These are phyloP conservation scores for Caenorhabditis macrosperma DNA, from an alignment of 2,888 invertebrate genomes.

Conservation along the genomic window DNA sequence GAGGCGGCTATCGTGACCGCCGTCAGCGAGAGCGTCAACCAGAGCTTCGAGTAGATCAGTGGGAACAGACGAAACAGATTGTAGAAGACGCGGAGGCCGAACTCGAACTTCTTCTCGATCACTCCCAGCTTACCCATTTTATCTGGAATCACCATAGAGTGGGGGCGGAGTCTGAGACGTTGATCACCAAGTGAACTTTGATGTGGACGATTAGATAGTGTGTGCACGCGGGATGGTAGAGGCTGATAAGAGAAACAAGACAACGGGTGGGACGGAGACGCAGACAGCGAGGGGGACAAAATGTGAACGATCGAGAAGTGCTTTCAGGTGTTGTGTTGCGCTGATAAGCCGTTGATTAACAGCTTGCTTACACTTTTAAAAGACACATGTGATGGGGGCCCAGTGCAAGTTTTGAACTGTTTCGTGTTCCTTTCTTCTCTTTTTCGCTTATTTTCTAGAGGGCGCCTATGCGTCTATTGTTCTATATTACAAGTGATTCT, in stretches of 20 bases:
- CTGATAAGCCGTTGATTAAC: no score
- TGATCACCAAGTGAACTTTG: conserved; percentile 50
- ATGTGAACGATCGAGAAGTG: conserved; percentile 47
- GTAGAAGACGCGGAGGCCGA: conserved; percentile 57
- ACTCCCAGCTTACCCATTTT: conserved; percentile 58
- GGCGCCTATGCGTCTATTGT: no score
- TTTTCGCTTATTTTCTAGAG: no score
- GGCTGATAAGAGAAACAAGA: conserved; percentile 28
- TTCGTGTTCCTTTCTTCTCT: no score
- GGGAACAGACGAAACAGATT: conserved; percentile 61
- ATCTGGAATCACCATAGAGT: conserved; percentile 20
- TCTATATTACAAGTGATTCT: no score
- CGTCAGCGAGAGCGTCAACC: conserved; percentile 58
- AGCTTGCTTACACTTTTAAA: neutral
- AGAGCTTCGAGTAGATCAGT: conserved; percentile 59
- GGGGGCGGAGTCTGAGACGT: conserved; percentile 4
- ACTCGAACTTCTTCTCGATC: conserved; percentile 56
- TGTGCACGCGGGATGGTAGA: neutral
- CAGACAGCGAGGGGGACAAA: conserved; percentile 19
- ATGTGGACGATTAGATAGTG: conserved; percentile 25
- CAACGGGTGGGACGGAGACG: conserved; percentile 1
- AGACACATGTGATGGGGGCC: no score
- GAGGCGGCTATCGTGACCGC: conserved; percentile 60
- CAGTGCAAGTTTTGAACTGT: no score
- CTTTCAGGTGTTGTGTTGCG: neutral